Percentiles rank a stretch among this genome's conserved stretches.
phyloP scores from a whole-genome alignment of 2,797 vertebrate species.

The Buceros bicornis region DNA sequence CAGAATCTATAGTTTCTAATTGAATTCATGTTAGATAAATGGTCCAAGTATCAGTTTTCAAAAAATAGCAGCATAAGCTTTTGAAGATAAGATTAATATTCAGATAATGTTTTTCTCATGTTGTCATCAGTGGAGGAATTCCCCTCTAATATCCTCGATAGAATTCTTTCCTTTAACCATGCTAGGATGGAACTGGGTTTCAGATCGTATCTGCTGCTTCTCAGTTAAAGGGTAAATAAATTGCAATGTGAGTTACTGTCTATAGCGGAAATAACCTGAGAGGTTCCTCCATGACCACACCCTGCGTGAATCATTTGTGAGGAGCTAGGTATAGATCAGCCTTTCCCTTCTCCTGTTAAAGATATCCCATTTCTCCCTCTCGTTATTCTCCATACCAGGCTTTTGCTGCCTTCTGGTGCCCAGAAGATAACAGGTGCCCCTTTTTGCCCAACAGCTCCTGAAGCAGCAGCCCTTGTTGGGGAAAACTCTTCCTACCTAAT shows the following conservation, averaged over 20 bases:
- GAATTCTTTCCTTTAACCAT: conserved; percentile 46
- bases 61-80: conserved; percentile 47
- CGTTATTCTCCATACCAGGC: not conserved
- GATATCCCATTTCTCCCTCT: not conserved
- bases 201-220: conserved; percentile 37
- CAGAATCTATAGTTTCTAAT: not conserved
- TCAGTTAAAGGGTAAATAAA: conserved; percentile 2
- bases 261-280: not conserved
- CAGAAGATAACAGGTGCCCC: not conserved
- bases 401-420: not conserved
- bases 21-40: not conserved
- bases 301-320: not conserved
- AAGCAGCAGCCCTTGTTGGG: not conserved
- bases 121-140: conserved; percentile 68
- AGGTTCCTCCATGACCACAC: not conserved
- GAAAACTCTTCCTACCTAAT: not conserved
- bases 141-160: conserved; percentile 53
- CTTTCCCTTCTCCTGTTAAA: not conserved
- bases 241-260: not conserved
- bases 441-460: not conserved
- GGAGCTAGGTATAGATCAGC: not conserved
- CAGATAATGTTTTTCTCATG: conserved; percentile 68
- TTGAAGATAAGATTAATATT: conserved; percentile 53
- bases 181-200: conserved; percentile 9
- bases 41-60: conserved; percentile 11